phyloP scores from a whole-genome alignment of 2,113 vertebrate genomes.

The Camelus bactrianus region DNA sequence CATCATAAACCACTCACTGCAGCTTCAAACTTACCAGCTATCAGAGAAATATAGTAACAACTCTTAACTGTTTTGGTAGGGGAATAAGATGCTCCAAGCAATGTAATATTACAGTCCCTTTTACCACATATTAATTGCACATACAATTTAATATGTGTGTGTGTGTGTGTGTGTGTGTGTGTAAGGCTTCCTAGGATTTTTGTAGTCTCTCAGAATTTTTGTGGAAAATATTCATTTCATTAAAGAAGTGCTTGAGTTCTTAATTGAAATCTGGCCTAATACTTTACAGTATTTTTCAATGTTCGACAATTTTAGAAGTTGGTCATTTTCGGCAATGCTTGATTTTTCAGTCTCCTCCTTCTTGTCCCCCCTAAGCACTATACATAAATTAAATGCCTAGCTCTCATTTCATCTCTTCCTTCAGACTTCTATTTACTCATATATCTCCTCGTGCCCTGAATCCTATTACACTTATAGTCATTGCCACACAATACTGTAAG shows the following conservation, averaged over 20 bases:
- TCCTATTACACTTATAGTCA: background rate
- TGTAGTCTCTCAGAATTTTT: background rate
- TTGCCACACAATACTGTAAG: background rate
- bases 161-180: background rate
- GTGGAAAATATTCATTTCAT: background rate
- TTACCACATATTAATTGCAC: background rate
- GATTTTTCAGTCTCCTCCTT: background rate
- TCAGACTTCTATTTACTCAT: background rate
- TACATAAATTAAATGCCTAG: background rate
- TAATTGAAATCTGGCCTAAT: background rate
- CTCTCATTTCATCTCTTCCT: background rate
- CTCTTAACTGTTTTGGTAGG: background rate
- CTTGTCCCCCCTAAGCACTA: background rate
- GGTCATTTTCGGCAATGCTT: background rate
- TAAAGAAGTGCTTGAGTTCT: background rate
- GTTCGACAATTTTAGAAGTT: background rate
- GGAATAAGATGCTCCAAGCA: background rate
- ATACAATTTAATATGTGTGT: background rate
- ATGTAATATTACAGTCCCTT: background rate
- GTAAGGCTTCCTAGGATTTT: background rate
- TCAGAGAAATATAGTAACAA: background rate
- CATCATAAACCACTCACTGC: background rate
- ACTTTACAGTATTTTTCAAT: background rate
- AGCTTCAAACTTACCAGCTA: background rate
- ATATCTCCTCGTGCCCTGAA: background rate